phyloP scores from a whole-genome alignment of 2,797 vertebrate species.

The Margarornis squamiger region DNA sequence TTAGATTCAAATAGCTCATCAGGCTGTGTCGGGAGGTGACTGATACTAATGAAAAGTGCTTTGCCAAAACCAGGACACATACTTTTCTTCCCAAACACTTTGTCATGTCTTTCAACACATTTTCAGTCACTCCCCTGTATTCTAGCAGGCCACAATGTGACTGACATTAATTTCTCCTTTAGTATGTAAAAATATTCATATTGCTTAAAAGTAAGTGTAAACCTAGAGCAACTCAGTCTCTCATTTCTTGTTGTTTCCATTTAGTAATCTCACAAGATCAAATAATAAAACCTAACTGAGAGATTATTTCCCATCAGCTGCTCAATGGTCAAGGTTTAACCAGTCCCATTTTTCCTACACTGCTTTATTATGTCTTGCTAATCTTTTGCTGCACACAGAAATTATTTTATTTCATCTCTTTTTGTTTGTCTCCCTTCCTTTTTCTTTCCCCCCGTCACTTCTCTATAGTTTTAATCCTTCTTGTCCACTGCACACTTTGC shows the following conservation, averaged over 20 bases:
- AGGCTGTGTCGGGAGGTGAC: not conserved
- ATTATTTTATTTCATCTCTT: not conserved
- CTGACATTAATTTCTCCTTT: conserved; percentile 43
- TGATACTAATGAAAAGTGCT: not conserved
- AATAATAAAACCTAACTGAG: not conserved
- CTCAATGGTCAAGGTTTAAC: not conserved
- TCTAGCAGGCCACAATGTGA: conserved; percentile 40
- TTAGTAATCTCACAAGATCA: not conserved
- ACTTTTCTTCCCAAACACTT: conserved; percentile 48
- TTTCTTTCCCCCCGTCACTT: not conserved
- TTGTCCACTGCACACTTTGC: not conserved
- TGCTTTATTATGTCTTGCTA: not conserved
- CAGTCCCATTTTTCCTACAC: not conserved
- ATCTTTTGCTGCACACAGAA: not conserved
- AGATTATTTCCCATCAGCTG: not conserved
- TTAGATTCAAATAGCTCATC: not conserved
- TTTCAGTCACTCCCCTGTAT: conserved; percentile 32
- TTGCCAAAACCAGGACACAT: conserved; percentile 28
- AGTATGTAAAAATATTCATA: conserved; percentile 37
- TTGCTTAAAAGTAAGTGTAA: conserved; percentile 6
- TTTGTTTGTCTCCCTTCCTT: not conserved
- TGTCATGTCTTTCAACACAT: conserved; percentile 55
- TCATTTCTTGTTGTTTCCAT: not conserved
- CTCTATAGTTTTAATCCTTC: not conserved
- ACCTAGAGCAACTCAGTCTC: not conserved